Evolutionary conservation across 1,140 invertebrate genomes (phyloP), one percentile per base, ranked within the genome.

Genomic region (Solenopsis invicta): DNA sequence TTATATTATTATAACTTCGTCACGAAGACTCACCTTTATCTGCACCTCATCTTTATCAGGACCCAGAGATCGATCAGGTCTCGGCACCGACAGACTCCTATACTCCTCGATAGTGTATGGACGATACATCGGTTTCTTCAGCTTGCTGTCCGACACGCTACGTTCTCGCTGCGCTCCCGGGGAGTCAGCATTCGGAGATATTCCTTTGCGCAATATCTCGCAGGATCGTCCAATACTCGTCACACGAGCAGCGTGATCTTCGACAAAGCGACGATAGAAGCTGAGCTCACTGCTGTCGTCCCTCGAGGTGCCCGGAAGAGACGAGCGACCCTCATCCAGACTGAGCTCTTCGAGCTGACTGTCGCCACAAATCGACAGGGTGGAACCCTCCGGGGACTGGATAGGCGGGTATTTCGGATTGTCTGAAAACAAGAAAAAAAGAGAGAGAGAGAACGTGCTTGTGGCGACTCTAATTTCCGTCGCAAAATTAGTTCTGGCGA

Each of bases 301-400:
- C 88, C 93, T 77, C 12, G 93, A 87, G 90, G 78, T 88, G 71
- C 34, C 66, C 41, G 74, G 66, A 45, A 87, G 66, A 72, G 85
- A 90, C 48, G 69, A 59, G 81, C 81, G 69, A 69, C 75, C 67
- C 69, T 91, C 91, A 56, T 84, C 91, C 59, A 91, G 81, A 52
- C 82, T 84, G 87, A 90, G 76, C 69, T 85, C 82, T 66, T 92
- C 91, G 74, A 85, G 90, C 62, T 74, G 84, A 86, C 90, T 93
- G 92, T 94, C 93, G 50, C 90, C 91, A 77, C 92, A 94, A 93
- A 94, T 92, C 92, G 93, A 94, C 92, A 92, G 87, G 78, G 87
- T 88, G 76, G 90, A 91, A 77, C 87, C 90, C 93, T 92, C 91
- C 13, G 90, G 93, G 76, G 92, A 92, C n/a, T 85, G 71, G 59